Conservation (phyloP, 2,113 vertebrate species). For the Micromys minutus region DNA sequence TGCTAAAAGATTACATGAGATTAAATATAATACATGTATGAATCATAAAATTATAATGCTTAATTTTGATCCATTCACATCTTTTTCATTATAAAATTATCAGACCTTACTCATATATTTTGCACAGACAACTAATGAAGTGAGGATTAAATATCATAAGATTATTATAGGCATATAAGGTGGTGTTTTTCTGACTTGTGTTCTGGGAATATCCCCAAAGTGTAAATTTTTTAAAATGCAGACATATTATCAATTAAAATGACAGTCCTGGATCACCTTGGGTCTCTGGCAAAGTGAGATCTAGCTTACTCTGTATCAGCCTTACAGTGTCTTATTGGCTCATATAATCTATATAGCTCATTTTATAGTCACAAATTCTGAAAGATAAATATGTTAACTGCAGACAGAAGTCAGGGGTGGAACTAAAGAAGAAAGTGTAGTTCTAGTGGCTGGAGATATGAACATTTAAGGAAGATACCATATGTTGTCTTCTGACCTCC, state of each 20-base stretch:
- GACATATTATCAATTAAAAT: constrained; percentile 16
- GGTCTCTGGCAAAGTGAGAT: background rate
- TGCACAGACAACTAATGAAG: background rate
- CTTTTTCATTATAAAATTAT: background rate
- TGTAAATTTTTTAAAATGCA: background rate
- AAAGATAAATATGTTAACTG: constrained; percentile 28
- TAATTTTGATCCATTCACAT: background rate
- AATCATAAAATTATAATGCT: constrained; percentile 2
- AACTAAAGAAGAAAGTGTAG: background rate
- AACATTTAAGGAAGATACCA: background rate
- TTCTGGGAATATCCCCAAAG: background rate
- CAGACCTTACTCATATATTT: background rate
- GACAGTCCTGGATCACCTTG: background rate
- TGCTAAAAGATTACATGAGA: background rate
- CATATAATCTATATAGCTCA: constrained; percentile 26
- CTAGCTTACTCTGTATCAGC: background rate
- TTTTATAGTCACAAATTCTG: constrained; percentile 34
- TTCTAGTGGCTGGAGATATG: background rate
- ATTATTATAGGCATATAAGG: background rate
- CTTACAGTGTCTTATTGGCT: background rate
- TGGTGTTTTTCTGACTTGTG: background rate
- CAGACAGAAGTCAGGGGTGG: background rate
- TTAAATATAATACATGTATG: background rate
- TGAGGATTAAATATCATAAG: constrained; percentile 2
- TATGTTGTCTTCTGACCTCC: background rate